Evolutionary conservation across 2,113 vertebrate species (phyloP), one percentile per base, ranked within the genome.

Genomic region (Anser cygnoides): DNA sequence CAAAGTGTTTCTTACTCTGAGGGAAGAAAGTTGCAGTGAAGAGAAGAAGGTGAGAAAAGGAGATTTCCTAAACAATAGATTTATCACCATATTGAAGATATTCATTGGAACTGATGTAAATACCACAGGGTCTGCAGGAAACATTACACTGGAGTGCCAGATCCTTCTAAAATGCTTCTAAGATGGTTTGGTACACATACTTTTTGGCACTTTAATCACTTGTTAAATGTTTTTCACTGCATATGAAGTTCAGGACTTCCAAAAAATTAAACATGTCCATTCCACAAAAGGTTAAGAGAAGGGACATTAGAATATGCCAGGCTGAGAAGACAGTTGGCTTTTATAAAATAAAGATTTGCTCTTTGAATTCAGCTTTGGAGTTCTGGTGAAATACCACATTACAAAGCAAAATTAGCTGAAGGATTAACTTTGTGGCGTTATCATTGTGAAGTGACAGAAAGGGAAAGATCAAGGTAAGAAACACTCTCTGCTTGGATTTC

Each of bases 141-240:
- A 49, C 0, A 0, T 57, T 11, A 52, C 3, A 0, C 1, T 37
- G 4, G 5, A 31, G 3, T 25, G 33, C 15, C 11, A 28, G 4
- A 26, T 10, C 3, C 14, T 50, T 79, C 49, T 3, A 68, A 86
- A 76, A 61, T 59, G 3, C 1, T 78, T 86, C 25, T 63, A n/a
- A 74, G 92, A 78, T 19, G 7, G 2, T 19, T 29, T 63, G 23
- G 68, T 15, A n/a, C 12, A 33, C 4, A 63, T 79, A 5, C 1
- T 17, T 77, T 84, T 84, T 65, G 25, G 21, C 6, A 77, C 1
- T 1, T 5, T 19, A 84, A 58, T 26, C 9, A 8, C 25, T 89
- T 75, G 17, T 5, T 54, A 39, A 31, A 13, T 54, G 10, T 62
- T 81, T 2, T 4, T 54, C 23, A 6, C 66, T 63, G 8, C 3